Conservation (phyloP, 1,140 invertebrate genomes). For the Choristoneura fumiferana region DNA sequence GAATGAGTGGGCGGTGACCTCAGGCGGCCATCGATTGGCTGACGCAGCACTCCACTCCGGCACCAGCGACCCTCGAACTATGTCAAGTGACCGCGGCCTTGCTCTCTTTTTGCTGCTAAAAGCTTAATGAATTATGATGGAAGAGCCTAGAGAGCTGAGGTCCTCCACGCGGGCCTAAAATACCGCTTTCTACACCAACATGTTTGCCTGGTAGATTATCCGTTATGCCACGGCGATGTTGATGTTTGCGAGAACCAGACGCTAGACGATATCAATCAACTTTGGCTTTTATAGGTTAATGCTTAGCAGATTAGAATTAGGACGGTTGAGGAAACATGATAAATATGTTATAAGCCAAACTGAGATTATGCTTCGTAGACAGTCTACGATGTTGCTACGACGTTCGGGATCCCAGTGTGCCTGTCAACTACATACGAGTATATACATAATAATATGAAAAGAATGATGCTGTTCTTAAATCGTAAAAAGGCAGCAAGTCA, state of each 20-base stretch:
- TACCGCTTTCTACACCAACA: conserved; percentile 30
- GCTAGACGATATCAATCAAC: conserved; percentile 22
- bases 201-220: neutral
- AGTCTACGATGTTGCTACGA: too few relatives aligned
- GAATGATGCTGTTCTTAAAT: too few relatives aligned
- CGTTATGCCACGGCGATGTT: neutral
- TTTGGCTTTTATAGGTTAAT: conserved; percentile 20
- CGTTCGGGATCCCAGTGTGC: too few relatives aligned
- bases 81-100: conserved; percentile 73
- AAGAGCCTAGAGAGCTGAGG: conserved; percentile 39
- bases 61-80: conserved; percentile 54
- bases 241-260: neutral
- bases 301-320: conserved; percentile 2
- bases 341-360: too few relatives aligned
- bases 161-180: conserved; percentile 36
- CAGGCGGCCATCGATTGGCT: conserved; percentile 60
- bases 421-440: too few relatives aligned
- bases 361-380: too few relatives aligned
- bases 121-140: conserved; percentile 71
- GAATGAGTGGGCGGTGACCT: conserved; percentile 16
- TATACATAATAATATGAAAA: too few relatives aligned
- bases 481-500: neutral
- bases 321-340: too few relatives aligned
- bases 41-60: conserved; percentile 54
- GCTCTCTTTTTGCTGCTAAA: conserved; percentile 71